phyloP scores from a whole-genome alignment of 92 coral and sea anemone species.

The Bergia sp. region DNA sequence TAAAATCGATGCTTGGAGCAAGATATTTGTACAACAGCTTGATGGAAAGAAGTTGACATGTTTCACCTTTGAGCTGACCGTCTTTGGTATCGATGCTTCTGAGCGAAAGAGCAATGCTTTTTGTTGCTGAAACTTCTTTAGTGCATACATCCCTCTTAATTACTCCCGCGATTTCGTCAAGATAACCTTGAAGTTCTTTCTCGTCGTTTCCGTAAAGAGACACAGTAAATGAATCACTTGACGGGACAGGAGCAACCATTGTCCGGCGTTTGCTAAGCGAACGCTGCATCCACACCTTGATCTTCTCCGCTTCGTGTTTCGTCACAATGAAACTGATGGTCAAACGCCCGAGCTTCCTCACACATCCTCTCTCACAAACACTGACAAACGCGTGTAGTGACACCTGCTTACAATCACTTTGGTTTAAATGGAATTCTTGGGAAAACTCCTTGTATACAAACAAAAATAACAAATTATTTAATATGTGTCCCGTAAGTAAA shows the following conservation, averaged over 20 bases:
- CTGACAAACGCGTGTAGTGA: not conserved
- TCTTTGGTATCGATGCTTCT: not conserved
- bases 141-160: not conserved
- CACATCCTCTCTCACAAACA: not conserved
- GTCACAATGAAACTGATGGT: not conserved
- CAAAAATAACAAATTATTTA: not conserved
- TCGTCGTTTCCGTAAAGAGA: not conserved
- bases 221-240: not conserved
- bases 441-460: not conserved
- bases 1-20: not conserved
- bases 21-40: not conserved
- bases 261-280: not conserved
- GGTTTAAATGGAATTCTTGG: slow-evolving; percentile 1
- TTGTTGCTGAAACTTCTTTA: not conserved
- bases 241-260: not conserved
- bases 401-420: not conserved
- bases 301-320: not conserved
- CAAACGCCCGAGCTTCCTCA: slow-evolving; percentile 7
- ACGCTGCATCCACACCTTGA: not conserved
- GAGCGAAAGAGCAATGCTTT: not conserved
- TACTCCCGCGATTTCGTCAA: not conserved
- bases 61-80: not conserved
- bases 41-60: not conserved
- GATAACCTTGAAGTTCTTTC: not conserved
- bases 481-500: not conserved